A percentile compares a stretch with the other conserved stretches of the same genome.
phyloP scores from a whole-genome alignment of 2,888 invertebrate species.

The Trisateles emortualis region DNA sequence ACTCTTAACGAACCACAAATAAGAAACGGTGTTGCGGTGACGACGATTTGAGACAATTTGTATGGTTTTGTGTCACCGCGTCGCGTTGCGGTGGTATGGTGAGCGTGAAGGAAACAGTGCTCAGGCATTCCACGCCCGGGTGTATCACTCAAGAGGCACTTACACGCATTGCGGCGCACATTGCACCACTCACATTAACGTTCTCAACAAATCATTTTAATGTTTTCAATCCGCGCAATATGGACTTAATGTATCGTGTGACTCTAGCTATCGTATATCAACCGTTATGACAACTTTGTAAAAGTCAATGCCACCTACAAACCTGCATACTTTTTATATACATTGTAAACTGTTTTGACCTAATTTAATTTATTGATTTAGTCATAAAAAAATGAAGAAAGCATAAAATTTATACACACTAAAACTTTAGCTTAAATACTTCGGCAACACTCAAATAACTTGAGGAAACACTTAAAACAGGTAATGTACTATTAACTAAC shows the following conservation, averaged over 20 bases:
- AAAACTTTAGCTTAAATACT: neutral
- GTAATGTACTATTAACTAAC: neutral
- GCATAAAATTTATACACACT: neutral
- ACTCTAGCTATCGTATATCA: conserved; percentile 5
- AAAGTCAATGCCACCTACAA: conserved; percentile 7
- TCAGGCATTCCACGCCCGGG: conserved; percentile 36
- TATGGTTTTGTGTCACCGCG: conserved; percentile 14
- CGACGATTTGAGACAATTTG: conserved; percentile 55
- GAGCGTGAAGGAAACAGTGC: conserved; percentile 38
- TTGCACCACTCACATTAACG: conserved; percentile 30
- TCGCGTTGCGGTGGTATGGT: conserved; percentile 27
- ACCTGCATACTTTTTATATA: conserved; percentile 6
- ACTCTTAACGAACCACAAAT: conserved; percentile 67
- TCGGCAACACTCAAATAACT: neutral
- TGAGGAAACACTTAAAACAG: neutral
- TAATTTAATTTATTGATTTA: conserved; percentile 8
- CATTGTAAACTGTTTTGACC: conserved; percentile 5
- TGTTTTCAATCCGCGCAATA: conserved; percentile 13
- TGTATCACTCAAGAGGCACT: conserved; percentile 17
- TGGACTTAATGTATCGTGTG: conserved; percentile 14
- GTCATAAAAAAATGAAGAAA: conserved; percentile 3
- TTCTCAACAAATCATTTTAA: conserved; percentile 29
- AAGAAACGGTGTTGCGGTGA: conserved; percentile 60
- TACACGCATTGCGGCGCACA: conserved; percentile 35
- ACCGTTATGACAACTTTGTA: conserved; percentile 13